Evolutionary conservation across 2,113 vertebrate species (phyloP).

Genomic region (Echinops telfairi): DNA sequence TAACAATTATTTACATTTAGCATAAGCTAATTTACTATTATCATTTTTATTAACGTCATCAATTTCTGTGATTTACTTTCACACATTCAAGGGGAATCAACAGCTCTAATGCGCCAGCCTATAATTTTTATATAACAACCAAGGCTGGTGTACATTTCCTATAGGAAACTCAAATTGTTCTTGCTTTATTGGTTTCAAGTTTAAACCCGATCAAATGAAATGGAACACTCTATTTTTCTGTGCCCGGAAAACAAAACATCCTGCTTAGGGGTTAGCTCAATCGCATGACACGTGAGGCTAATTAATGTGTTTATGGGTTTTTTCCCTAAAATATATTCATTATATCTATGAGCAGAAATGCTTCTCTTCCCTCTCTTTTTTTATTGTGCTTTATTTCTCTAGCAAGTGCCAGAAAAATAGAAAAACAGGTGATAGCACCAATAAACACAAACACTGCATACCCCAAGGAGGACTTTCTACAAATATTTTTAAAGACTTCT

Average conservation of each 20-base stretch:
- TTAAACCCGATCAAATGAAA: slow-evolving; percentile 67
- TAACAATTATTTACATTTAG: slow-evolving; percentile 81
- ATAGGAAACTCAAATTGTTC: not conserved
- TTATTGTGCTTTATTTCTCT: not conserved
- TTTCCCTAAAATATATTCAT: slow-evolving; percentile 45
- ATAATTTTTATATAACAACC: slow-evolving; percentile 62
- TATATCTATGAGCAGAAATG: slow-evolving; percentile 32
- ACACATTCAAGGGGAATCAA: slow-evolving; percentile 70
- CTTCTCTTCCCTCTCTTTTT: not conserved
- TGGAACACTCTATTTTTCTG: slow-evolving; percentile 48
- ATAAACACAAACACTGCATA: slow-evolving; percentile 38
- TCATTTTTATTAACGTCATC: slow-evolving; percentile 81
- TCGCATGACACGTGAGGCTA: not conserved
- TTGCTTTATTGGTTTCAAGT: slow-evolving; percentile 43
- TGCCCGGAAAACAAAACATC: slow-evolving; percentile 46
- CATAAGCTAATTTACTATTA: slow-evolving; percentile 79
- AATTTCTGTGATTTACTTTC: slow-evolving; percentile 72
- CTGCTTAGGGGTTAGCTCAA: not conserved
- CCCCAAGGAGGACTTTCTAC: slow-evolving; percentile 57
- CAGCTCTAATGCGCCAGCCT: slow-evolving; percentile 61
- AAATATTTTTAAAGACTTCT: slow-evolving; percentile 72
- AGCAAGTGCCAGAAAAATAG: not conserved
- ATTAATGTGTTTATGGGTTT: slow-evolving; percentile 58
- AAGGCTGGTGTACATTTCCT: slow-evolving; percentile 13
- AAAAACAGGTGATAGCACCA: slow-evolving; percentile 38